Evolutionary conservation across 2,888 invertebrate species (phyloP), one percentile per base, ranked within the genome.

Genomic region (Chrysolina haemoptera): DNA sequence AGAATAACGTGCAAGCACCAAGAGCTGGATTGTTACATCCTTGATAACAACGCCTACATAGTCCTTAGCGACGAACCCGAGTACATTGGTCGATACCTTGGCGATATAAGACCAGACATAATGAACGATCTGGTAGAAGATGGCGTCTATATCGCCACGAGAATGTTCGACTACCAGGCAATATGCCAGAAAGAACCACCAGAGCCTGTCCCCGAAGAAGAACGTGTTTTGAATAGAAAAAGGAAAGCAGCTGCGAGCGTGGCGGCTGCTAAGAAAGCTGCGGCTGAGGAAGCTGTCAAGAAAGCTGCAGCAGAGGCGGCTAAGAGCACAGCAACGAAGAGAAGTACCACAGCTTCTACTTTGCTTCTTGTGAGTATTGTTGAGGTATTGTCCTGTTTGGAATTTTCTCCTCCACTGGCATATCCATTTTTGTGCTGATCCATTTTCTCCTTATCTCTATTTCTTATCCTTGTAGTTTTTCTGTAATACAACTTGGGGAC

Each of bases 31-130:
- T 97, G 97, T 83, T 97, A 93, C 84, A 90, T 98, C 53, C 89
- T 98, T 50, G 98, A 98, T 86, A 96, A 95, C 86, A 96, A 97
- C 84, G 98, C 96, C 3, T 98, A 94, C 89, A 91, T 97, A 18
- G 88, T 96, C 1, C 92, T 94, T n/a, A 94, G 95, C 16, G 93
- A 96, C 83, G 91, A 93, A 70, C 87, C 90, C 0, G 90, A 88
- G 48, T 80, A 84, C 64, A 84, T 86, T 3, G 87, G 87, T 4
- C 92, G 95, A 74, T 97, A 97, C 87, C 95, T 97, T 84, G 98
- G 97, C 0, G 94, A 94, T 85, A 91, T 97, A 59, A 72, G 86
- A 59, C 84, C 86, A 6, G 92, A 93, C 62, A 91, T 96, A 27
- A 95, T 97, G 94, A 89, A 91, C 71, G 91, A 90, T 81, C 88